phyloP scores from a whole-genome alignment of 2,113 vertebrate genomes.

The Protobothrops flavoviridis region DNA sequence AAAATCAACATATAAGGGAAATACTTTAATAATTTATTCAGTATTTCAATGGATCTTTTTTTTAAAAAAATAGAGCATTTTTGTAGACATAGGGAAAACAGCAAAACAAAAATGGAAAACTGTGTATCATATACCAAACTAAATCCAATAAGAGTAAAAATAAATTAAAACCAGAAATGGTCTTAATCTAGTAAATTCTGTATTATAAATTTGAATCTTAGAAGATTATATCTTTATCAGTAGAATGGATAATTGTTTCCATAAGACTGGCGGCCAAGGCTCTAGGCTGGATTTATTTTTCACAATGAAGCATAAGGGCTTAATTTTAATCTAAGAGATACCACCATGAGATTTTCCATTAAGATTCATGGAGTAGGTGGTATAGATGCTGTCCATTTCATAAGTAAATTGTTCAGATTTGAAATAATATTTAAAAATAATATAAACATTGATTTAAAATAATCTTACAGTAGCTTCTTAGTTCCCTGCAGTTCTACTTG shows the following conservation, averaged over 20 bases:
- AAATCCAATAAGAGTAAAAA: constrained; percentile 35
- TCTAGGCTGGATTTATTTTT: constrained; percentile 26
- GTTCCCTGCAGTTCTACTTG: neutral
- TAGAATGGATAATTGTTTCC: constrained; percentile 27
- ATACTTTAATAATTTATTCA: neutral
- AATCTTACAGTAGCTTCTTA: neutral
- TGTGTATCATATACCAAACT: constrained; percentile 22
- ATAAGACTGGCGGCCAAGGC: constrained; percentile 2
- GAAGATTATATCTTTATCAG: constrained; percentile 20
- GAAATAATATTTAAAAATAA: neutral
- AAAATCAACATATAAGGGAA: neutral
- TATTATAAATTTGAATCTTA: constrained; percentile 33
- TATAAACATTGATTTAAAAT: neutral
- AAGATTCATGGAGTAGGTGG: constrained; percentile 39
- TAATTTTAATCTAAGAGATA: constrained; percentile 44
- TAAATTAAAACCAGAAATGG: constrained; percentile 16
- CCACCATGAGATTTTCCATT: constrained; percentile 30
- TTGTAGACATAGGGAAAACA: neutral
- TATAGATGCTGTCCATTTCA: constrained; percentile 49
- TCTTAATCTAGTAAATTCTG: constrained; percentile 30
- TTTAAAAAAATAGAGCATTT: neutral
- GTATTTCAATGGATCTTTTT: neutral
- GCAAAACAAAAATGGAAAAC: neutral
- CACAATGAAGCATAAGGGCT: constrained; percentile 29
- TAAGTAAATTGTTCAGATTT: constrained; percentile 4